Conservation (phyloP, 2,888 invertebrate genomes). For the Atherix ibis region DNA sequence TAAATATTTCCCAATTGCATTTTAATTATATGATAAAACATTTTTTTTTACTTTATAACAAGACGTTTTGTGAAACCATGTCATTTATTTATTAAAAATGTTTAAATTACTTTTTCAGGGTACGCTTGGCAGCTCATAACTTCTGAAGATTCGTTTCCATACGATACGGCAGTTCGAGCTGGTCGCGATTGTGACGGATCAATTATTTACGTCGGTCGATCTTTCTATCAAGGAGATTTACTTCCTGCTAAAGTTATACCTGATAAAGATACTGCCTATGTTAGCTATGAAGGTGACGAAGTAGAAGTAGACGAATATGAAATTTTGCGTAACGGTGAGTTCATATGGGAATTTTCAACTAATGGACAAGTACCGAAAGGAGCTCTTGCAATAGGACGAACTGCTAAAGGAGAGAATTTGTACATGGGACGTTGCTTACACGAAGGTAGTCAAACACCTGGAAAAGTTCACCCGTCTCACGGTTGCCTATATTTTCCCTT, state of each 20-base stretch:
- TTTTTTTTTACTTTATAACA: too few species aligned
- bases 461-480: conserved; percentile 46
- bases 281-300: conserved; percentile 46
- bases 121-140: conserved; percentile 29
- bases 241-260: conserved; percentile 47
- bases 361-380: conserved; percentile 47
- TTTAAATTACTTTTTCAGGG: conserved; percentile 2
- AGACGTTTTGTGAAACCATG: too few species aligned
- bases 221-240: conserved; percentile 44
- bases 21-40: too few species aligned
- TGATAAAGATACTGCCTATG: conserved; percentile 44
- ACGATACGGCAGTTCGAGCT: conserved; percentile 36
- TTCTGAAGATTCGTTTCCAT: conserved; percentile 35
- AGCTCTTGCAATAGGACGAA: conserved; percentile 48
- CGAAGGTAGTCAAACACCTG: conserved; percentile 50
- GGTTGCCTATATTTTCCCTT: conserved; percentile 35
- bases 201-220: conserved; percentile 57
- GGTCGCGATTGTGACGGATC: conserved; percentile 57
- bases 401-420: conserved; percentile 46
- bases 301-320: conserved; percentile 46
- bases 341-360: conserved; percentile 46
- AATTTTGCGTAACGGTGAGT: conserved; percentile 45
- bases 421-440: conserved; percentile 51
- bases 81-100: too few species aligned
- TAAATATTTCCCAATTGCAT: too few species aligned